phyloP scores from a whole-genome alignment of 1,140 invertebrate species.

The Lamellibrachia luymesi region DNA sequence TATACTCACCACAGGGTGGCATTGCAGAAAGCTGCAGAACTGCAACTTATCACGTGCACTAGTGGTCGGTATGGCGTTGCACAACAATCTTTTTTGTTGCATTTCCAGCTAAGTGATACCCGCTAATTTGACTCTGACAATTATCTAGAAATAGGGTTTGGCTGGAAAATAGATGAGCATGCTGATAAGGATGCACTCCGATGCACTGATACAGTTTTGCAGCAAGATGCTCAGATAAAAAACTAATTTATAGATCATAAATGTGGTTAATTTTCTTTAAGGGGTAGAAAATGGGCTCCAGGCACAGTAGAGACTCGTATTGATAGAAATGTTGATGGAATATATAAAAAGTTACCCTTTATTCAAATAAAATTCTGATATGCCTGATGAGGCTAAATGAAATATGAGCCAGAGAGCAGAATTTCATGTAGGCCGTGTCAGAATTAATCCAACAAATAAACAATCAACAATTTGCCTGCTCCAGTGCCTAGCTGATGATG shows the following conservation, averaged over 20 bases:
- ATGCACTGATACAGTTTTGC: background rate
- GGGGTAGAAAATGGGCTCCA: background rate
- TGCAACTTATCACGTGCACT: background rate
- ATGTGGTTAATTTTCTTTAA: background rate
- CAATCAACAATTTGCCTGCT: background rate
- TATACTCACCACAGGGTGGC: too few relatives aligned
- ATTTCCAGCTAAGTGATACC: background rate
- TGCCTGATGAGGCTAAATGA: background rate
- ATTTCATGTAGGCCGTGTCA: background rate
- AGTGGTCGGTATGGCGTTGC: background rate
- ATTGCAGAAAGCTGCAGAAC: background rate
- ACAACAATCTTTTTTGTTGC: background rate
- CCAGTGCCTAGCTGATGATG: background rate
- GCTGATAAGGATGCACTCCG: background rate
- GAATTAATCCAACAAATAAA: background rate
- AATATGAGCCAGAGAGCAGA: background rate
- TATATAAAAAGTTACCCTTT: background rate
- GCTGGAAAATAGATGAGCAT: background rate
- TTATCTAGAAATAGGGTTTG: constrained; percentile 1
- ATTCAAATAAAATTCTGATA: background rate
- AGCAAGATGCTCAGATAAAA: background rate
- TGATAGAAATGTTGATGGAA: background rate
- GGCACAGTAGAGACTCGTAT: background rate
- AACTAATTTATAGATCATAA: background rate
- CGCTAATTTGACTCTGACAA: background rate